Percentiles rank a stretch among this genome's conserved stretches.
Conservation (phyloP, 2,888 invertebrate species). For the Lomographa bimaculata region DNA sequence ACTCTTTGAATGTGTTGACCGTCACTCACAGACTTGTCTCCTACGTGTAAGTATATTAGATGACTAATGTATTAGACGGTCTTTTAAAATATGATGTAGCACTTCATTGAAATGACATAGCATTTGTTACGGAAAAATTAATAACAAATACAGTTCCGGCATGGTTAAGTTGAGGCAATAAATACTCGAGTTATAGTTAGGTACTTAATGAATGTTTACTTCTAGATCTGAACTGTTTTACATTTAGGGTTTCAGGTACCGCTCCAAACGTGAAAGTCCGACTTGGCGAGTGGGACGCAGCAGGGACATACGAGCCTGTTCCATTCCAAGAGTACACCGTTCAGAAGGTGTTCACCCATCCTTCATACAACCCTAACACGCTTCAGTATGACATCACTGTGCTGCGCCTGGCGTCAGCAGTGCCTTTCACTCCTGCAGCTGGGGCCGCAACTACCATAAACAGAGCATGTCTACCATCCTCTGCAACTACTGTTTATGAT, state of each 20-base stretch:
- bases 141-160: no score
- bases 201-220: no score
- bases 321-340: slow-evolving; percentile 86
- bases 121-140: no score
- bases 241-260: slow-evolving; percentile 67
- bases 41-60: slow-evolving; percentile 78
- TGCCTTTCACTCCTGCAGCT: slow-evolving; percentile 71
- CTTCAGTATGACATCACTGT: slow-evolving; percentile 93
- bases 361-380: slow-evolving; percentile 87
- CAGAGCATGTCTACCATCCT: slow-evolving; percentile 84
- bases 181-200: no score
- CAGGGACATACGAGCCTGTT: slow-evolving; percentile 85
- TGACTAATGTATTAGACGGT: no score
- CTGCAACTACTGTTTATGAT: slow-evolving; percentile 57
- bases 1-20: slow-evolving; percentile 87
- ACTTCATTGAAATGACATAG: no score
- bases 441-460: slow-evolving; percentile 83
- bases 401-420: slow-evolving; percentile 85
- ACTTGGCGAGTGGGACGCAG: slow-evolving; percentile 90
- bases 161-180: no score
- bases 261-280: slow-evolving; percentile 85
- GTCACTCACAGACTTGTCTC: slow-evolving; percentile 88
- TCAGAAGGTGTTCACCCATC: slow-evolving; percentile 83
- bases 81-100: neutral
- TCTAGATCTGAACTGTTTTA: no score